Percentiles rank a stretch among this genome's conserved stretches.
Conservation (phyloP, 2,797 vertebrate species). For the Heteromormyrus szaboi region DNA sequence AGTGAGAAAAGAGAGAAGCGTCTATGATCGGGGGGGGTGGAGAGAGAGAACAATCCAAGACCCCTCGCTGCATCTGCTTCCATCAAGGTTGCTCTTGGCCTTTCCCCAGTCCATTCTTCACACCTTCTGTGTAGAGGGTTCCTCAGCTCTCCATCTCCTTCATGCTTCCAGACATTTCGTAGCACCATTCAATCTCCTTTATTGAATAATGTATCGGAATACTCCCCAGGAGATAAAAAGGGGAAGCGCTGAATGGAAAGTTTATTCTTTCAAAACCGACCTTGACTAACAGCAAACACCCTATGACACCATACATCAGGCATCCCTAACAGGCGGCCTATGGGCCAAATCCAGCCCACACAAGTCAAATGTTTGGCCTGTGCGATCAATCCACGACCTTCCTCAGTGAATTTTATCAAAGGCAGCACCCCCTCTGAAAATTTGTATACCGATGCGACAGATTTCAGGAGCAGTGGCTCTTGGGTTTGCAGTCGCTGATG, state of each 20-base stretch:
- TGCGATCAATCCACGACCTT: neutral
- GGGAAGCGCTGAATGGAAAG: conserved; percentile 2
- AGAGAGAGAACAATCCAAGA: neutral
- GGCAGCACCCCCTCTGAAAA: neutral
- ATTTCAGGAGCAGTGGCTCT: neutral
- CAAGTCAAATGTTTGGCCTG: neutral
- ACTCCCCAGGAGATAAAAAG: neutral
- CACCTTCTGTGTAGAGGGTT: neutral
- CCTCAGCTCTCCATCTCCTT: neutral
- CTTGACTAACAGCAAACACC: conserved; percentile 18
- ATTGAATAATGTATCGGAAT: neutral
- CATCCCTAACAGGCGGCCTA: neutral
- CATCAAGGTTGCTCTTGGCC: conserved; percentile 8
- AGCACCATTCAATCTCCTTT: conserved; percentile 22
- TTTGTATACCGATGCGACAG: neutral
- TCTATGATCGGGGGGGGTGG: no score
- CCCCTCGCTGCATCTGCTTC: neutral
- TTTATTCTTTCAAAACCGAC: conserved; percentile 26
- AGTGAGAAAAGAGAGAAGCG: neutral
- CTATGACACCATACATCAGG: neutral
- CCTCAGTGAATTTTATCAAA: neutral
- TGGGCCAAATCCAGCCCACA: neutral
- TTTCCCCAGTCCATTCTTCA: neutral
- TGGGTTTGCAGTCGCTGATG: neutral
- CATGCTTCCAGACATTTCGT: neutral